Percentiles rank a stretch among this genome's conserved stretches.
Conservation (phyloP, 1,140 invertebrate species). For the Theocolax elegans region DNA sequence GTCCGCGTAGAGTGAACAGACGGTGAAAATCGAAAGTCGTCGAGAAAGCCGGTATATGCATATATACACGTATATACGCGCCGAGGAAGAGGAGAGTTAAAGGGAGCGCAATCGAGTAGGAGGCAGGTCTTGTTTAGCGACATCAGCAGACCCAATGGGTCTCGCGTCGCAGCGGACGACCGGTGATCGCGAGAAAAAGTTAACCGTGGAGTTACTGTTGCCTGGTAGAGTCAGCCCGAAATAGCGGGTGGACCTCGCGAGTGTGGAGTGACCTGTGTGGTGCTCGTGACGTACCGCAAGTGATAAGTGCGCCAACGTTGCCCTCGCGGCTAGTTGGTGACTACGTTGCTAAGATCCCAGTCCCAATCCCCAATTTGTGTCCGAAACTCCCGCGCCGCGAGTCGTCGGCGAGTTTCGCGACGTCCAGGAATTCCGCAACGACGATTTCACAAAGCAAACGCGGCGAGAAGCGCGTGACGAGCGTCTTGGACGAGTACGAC, state of each 20-base stretch:
- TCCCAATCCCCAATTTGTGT: conserved; percentile 11
- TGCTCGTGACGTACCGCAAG: too few species aligned
- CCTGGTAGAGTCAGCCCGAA: conserved; percentile 59
- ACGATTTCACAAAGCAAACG: conserved; percentile 33
- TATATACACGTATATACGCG: too few species aligned
- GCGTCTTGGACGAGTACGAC: conserved; percentile 24
- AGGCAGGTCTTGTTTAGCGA: background rate
- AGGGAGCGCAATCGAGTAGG: too few species aligned
- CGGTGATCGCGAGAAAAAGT: background rate
- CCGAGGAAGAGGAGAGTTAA: too few species aligned
- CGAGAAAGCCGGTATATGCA: too few species aligned
- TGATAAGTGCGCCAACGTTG: background rate
- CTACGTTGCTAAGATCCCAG: too few species aligned
- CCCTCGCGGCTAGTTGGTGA: too few species aligned
- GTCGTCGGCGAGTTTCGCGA: conserved; percentile 31
- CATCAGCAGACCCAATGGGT: conserved; percentile 22
- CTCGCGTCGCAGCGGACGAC: conserved; percentile 10
- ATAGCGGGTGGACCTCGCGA: conserved; percentile 44
- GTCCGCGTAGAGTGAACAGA: too few species aligned
- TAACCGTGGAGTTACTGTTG: conserved; percentile 38
- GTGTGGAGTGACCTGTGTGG: background rate
- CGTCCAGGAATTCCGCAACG: conserved; percentile 21
- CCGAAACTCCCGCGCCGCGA: conserved; percentile 21
- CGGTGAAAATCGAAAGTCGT: background rate
- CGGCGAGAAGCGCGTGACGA: background rate